phyloP scores from a whole-genome alignment of 2,888 invertebrate species.

The Mylabris sibirica region DNA sequence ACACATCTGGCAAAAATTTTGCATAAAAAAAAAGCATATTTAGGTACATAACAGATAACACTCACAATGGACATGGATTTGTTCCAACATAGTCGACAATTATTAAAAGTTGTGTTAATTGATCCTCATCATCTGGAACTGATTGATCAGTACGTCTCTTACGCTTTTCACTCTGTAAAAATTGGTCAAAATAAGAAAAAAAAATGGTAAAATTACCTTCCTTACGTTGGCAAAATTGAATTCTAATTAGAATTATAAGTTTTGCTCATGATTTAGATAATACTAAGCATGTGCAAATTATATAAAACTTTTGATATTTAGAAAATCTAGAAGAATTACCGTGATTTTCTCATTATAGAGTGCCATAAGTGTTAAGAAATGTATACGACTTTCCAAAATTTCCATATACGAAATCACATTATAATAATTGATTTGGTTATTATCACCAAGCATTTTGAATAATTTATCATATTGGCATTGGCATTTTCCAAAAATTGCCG shows the following conservation, averaged over 20 bases:
- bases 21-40: not conserved
- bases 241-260: too few relatives aligned
- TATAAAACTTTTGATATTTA: too few relatives aligned
- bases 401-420: conserved; percentile 85
- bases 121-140: conserved; percentile 56
- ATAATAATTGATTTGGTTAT: conserved; percentile 74
- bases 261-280: too few relatives aligned
- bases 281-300: too few relatives aligned
- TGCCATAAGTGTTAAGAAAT: conserved; percentile 70
- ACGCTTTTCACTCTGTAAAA: conserved; percentile 41
- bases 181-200: conserved; percentile 7
- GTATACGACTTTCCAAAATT: conserved; percentile 79
- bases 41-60: conserved; percentile 19
- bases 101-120: conserved; percentile 49
- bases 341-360: conserved; percentile 54
- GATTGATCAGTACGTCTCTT: conserved; percentile 50
- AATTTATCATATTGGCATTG: conserved; percentile 78
- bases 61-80: conserved; percentile 65
- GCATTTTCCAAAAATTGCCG: conserved; percentile 68
- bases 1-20: conserved; percentile 58
- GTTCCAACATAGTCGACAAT: conserved; percentile 59
- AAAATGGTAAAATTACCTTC: not conserved
- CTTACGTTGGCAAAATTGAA: too few relatives aligned
- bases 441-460: conserved; percentile 72
- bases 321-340: conserved; percentile 23